Percentiles rank a stretch among this genome's conserved stretches.
Conservation (phyloP, 2,888 invertebrate genomes). For the Morpho deidamia region DNA sequence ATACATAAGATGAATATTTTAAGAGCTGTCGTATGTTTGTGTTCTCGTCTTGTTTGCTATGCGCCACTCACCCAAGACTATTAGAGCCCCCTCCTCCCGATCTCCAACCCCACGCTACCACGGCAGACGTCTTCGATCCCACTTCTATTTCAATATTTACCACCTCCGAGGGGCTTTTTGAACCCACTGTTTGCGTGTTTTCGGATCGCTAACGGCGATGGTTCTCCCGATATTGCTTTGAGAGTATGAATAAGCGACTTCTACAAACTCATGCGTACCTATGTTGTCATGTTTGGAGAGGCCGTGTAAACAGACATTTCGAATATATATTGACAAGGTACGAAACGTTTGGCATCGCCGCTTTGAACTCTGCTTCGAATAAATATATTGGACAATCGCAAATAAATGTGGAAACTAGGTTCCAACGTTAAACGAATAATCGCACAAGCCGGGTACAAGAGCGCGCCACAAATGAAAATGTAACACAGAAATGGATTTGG, state of each 20-base stretch:
- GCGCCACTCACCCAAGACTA: conserved; percentile 80
- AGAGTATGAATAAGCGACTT: conserved; percentile 71
- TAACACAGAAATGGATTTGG: conserved; percentile 79
- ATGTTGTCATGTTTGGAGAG: conserved; percentile 50
- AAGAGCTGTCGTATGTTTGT: conserved; percentile 61
- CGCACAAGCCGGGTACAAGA: conserved; percentile 52
- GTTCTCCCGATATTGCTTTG: conserved; percentile 68
- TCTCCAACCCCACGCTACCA: conserved; percentile 28
- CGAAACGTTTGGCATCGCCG: conserved; percentile 9
- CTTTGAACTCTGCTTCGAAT: conserved; percentile 14
- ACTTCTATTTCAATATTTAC: conserved; percentile 78
- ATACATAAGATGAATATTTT: conserved; percentile 65
- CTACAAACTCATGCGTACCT: conserved; percentile 53
- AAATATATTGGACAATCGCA: conserved; percentile 6
- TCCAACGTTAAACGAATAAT: conserved; percentile 58
- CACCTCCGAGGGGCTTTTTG: conserved; percentile 76
- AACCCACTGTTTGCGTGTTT: conserved; percentile 76
- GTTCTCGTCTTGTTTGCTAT: conserved; percentile 64
- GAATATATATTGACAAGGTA: conserved; percentile 17
- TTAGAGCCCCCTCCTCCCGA: conserved; percentile 46
- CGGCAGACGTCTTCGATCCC: conserved; percentile 67
- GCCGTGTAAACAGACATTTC: conserved; percentile 46
- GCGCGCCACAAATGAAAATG: conserved; percentile 77
- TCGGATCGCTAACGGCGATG: conserved; percentile 74
- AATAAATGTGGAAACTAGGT: conserved; percentile 33